Evolutionary conservation across 2,113 vertebrate species (phyloP).

Genomic region (Cygnus atratus): DNA sequence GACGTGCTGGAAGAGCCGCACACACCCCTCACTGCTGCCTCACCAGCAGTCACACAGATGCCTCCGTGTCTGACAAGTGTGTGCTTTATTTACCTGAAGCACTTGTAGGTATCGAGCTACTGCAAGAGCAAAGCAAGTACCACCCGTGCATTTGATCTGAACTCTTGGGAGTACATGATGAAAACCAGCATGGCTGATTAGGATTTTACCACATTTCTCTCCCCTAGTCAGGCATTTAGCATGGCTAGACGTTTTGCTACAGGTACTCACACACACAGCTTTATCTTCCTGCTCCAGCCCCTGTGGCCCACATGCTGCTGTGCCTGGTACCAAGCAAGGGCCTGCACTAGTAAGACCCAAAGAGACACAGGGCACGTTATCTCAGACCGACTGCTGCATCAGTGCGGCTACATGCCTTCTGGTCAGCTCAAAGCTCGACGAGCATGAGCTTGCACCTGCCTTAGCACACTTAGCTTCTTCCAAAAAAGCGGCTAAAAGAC

Average conservation of each 20-base stretch:
- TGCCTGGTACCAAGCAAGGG: not conserved
- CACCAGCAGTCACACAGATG: not conserved
- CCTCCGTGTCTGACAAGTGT: not conserved
- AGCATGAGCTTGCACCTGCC: not conserved
- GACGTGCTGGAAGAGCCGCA: not conserved
- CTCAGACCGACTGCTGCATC: not conserved
- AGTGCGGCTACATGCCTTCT: not conserved
- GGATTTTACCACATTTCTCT: not conserved
- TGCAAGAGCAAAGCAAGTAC: not conserved
- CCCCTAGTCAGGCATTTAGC: not conserved
- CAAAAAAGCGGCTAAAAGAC: not conserved
- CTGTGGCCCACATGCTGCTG: rapidly evolving
- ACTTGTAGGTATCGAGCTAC: not conserved
- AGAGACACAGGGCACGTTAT: not conserved
- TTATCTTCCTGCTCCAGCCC: not conserved
- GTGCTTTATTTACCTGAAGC: not conserved
- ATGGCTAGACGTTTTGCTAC: not conserved
- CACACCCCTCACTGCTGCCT: not conserved
- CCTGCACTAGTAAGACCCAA: not conserved
- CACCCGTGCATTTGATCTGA: not conserved
- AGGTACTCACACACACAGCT: not conserved
- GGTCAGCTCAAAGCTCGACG: not conserved
- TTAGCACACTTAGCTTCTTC: not conserved
- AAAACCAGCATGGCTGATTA: not conserved
- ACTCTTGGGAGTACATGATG: not conserved